Conservation (phyloP, 2,113 vertebrate species). For the Oophaga pumilio region DNA sequence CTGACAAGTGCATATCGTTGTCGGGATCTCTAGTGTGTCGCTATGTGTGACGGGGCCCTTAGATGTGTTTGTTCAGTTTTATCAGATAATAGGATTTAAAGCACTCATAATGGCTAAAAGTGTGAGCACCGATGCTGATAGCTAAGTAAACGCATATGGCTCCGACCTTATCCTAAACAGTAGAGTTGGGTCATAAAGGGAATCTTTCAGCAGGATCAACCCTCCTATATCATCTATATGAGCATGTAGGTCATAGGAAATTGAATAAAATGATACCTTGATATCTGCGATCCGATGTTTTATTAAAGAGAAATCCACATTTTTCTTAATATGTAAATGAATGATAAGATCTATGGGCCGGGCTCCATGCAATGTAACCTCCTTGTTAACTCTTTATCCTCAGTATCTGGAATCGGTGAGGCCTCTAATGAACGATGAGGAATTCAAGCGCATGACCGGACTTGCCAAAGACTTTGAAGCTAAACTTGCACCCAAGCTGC, state of each 20-base stretch:
- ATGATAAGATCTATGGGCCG: background rate
- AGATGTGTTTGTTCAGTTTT: background rate
- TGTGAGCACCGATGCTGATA: background rate
- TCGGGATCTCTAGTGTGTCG: too few species aligned
- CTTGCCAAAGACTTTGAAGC: conserved; percentile 81
- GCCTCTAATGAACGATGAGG: conserved; percentile 72
- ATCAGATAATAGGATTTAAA: too few species aligned
- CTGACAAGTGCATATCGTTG: too few species aligned
- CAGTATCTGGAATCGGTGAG: conserved; percentile 86
- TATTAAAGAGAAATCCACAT: too few species aligned
- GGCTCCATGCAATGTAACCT: too few species aligned
- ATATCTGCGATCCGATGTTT: too few species aligned
- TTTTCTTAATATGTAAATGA: too few species aligned
- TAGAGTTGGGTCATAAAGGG: background rate
- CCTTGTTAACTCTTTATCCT: background rate
- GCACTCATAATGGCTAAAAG: background rate
- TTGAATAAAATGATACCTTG: too few species aligned
- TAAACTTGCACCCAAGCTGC: conserved; percentile 77
- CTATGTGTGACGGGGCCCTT: too few species aligned
- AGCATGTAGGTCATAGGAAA: too few species aligned
- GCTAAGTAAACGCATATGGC: background rate
- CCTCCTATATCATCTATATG: too few species aligned
- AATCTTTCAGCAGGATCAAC: too few species aligned
- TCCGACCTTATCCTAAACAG: background rate
- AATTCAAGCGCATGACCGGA: conserved; percentile 70